Evolutionary conservation across 1,140 invertebrate genomes (phyloP).

Genomic region (Drosophila repletoides): DNA sequence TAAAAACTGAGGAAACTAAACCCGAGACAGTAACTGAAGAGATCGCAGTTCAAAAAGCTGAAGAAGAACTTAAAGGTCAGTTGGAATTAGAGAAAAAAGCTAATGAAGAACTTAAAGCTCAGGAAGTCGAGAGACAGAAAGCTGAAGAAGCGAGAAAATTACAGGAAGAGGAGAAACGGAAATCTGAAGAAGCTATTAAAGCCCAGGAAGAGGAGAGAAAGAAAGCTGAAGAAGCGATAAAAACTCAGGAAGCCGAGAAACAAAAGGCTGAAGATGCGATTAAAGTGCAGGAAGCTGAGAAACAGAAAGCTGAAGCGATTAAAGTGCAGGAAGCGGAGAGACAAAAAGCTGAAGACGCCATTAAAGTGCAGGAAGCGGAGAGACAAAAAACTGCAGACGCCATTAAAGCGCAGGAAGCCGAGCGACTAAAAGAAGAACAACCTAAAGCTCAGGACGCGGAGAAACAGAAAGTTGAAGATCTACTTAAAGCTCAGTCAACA

Average conservation of each 20-base stretch:
- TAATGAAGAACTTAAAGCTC: too few species aligned
- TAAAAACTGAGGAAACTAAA: neutral
- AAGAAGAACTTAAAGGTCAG: too few species aligned
- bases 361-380: neutral
- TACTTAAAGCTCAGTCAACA: neutral
- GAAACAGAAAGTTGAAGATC: neutral
- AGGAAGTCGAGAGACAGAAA: too few species aligned
- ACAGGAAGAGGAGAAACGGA: neutral
- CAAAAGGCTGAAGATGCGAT: neutral
- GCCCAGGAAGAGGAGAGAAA: neutral
- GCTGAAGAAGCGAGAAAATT: too few species aligned
- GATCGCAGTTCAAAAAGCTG: neutral
- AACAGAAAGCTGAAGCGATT: neutral
- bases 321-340: neutral
- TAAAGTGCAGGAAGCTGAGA: too few species aligned
- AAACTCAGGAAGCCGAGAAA: neutral
- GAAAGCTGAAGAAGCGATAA: neutral
- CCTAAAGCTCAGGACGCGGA: too few species aligned
- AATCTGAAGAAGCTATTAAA: neutral
- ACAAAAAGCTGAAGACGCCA: neutral
- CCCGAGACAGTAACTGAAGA: neutral
- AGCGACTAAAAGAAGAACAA: neutral
- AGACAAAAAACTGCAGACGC: neutral
- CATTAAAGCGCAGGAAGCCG: neutral
- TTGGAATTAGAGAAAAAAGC: too few species aligned